Percentiles rank a stretch among this genome's conserved stretches.
These are phyloP conservation scores for Octonoba sinensis DNA, from an alignment of 2,888 invertebrate genomes.

Conservation along the genomic window DNA sequence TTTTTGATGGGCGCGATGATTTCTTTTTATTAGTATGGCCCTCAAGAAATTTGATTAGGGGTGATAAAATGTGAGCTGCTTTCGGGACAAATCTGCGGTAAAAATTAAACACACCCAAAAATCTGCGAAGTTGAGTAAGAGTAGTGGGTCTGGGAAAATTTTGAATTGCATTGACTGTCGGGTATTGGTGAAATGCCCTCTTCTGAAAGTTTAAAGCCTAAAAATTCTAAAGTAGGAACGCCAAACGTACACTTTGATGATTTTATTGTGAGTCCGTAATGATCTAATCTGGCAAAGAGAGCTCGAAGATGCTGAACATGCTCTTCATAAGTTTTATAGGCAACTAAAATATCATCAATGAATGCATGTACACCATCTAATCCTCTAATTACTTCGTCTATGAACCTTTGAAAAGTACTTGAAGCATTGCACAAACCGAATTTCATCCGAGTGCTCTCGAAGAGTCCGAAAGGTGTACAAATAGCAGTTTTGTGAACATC, in stretches of 20 bases:
- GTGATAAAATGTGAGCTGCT: slow-evolving; percentile 24
- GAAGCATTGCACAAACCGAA: slow-evolving; percentile 68
- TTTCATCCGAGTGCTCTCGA: slow-evolving; percentile 66
- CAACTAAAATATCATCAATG: slow-evolving; percentile 49
- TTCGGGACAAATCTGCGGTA: no score
- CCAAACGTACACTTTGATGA: slow-evolving; percentile 41
- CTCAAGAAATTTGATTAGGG: slow-evolving; percentile 25
- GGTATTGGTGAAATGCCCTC: slow-evolving; percentile 17
- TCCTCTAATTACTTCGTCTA: slow-evolving; percentile 25
- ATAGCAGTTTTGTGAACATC: slow-evolving; percentile 46
- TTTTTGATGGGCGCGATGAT: not conserved
- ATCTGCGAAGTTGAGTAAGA: slow-evolving; percentile 38
- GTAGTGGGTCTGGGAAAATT: slow-evolving; percentile 48
- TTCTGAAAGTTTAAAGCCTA: slow-evolving; percentile 31
- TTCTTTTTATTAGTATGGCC: slow-evolving; percentile 15
- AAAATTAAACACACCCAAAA: slow-evolving; percentile 56
- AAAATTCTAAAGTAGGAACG: slow-evolving; percentile 23
- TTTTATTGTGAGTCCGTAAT: slow-evolving; percentile 37
- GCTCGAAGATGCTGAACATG: slow-evolving; percentile 33
- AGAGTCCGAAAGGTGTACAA: slow-evolving; percentile 37
- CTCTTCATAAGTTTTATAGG: slow-evolving; percentile 4
- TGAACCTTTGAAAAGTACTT: slow-evolving; percentile 32
- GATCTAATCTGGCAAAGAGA: slow-evolving; percentile 22
- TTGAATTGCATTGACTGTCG: slow-evolving; percentile 42
- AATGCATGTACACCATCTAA: slow-evolving; percentile 31